Evolutionary conservation across 2,888 invertebrate genomes (phyloP), one percentile per base, ranked within the genome.

Genomic region (Lasioglossum malachurum): DNA sequence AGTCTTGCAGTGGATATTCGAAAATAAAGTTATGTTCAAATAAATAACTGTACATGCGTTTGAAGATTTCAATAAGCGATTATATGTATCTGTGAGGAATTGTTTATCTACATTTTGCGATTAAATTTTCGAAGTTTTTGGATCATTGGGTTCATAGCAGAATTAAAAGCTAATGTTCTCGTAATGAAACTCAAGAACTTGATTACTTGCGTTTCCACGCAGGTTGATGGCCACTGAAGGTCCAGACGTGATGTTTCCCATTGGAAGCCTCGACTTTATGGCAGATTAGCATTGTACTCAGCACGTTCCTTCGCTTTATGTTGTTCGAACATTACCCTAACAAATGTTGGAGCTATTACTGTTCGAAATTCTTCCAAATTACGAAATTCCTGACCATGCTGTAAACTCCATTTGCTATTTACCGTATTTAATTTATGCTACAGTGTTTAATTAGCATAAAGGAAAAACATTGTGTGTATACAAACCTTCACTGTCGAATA

Each of bases 191-290:
- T 64, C 38, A 57, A 35, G 57, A 35, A 57, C 38, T 41, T 57
- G 38, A 75, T 75, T 38, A 57, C 64, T 31, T 64, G 64, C 64
- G 16, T 64, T 31, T 64, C 31, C 64, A 64, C 31, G 31, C 16
- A 16, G 64, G 31, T 64, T 73, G 49, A 64, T 64, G 64, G 16
- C 27, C 31, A 31, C 64, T 31, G 31, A 31, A 64, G 64, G 7
- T 31, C 64, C 64, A 64, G 64, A 64, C 64, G 64, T 31, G 64
- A 64, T 31, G 64, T 64, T 64, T 31, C 64, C 31, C 64, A 64
- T 64, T 64, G 27, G 64, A 64, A 64, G 64, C 64, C 64, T 31
- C 64, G 64, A 31, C 64, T 64, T 64, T 64, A 64, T 64, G 10
- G n/a, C 57, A 57, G 57, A 57, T 57, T 57, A 57, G 44, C 49